Evolutionary conservation across 2,888 invertebrate species (phyloP), one percentile per base, ranked within the genome.

Genomic region (Leptinotarsa tumamoca): DNA sequence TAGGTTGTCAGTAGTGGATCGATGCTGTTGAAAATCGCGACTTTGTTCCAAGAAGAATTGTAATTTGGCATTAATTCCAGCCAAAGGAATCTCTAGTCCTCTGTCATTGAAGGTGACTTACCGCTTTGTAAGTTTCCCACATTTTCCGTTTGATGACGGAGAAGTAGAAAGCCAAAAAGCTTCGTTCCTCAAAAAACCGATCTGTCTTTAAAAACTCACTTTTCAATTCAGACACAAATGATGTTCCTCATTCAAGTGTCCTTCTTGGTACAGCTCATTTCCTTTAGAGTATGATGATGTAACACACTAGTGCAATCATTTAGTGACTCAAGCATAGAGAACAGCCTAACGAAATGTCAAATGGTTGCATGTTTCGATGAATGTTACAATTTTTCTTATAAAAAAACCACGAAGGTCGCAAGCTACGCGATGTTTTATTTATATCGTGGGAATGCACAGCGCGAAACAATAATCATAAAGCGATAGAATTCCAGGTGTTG

Each of bases 401-500:
- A 7, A 43, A 33, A 63, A 33, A 3, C n/a, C n/a, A 33, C 13
- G 68, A 68, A 68, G 68, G 68, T 50, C 68, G 54, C 52, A 27
- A 70, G 50, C 58, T 49, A 49, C 70, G n/a, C 23, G 49, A 70
- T 49, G 49, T 58, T 58, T 43, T 51, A 21, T 70, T 70, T 54
- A 52, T 61, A 68, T 77, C 73, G 74, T 74, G 77, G 49, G 74
- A 77, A 77, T 58, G 56, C 67, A 72, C 58, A 68, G 69, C 68
- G 66, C 51, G 67, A 74, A 69, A 72, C 71, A 77, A 77, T 77
- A 71, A 74, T 77, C 77, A 66, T 68, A 71, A 76, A 73, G 54
- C 73, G 56, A 77, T 77, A 63, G 74, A 67, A 77, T 77, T 77
- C 77, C 77, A 77, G 71, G 77, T 77, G 74, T 77, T 71, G 68